Percentiles rank a stretch among this genome's conserved stretches.
These are phyloP conservation scores for Paracentrotus lividus DNA, from an alignment of 53 echinoderm and acorn worm genomes.

Conservation along the genomic window DNA sequence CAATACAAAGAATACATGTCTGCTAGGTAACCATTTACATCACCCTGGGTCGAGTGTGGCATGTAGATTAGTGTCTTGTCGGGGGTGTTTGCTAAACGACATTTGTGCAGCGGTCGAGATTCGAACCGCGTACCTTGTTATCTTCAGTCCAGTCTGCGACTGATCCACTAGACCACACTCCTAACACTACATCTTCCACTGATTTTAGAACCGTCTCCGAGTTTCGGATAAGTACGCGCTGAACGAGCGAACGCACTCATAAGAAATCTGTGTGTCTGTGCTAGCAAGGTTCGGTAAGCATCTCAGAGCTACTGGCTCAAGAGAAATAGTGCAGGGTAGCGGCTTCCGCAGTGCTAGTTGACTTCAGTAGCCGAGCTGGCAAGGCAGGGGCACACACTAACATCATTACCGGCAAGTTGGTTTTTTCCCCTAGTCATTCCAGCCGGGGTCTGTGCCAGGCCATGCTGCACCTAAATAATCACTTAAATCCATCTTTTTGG, in stretches of 20 bases:
- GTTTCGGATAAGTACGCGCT: background rate
- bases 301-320: background rate
- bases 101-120: too few species aligned
- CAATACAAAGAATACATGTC: too few species aligned
- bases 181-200: too few species aligned
- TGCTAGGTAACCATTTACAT: too few species aligned
- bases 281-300: background rate
- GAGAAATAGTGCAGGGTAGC: background rate
- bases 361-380: conserved; percentile 10
- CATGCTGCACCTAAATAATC: conserved; percentile 12
- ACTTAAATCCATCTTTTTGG: background rate
- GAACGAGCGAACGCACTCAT: background rate
- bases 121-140: too few species aligned
- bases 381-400: conserved; percentile 13
- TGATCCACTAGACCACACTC: too few species aligned
- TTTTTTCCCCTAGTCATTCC: conserved; percentile 20
- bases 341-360: background rate
- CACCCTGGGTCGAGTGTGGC: too few species aligned
- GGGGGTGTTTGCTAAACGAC: too few species aligned
- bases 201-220: too few species aligned
- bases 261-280: background rate
- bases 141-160: too few species aligned
- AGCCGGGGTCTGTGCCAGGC: conserved; percentile 20
- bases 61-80: too few species aligned
- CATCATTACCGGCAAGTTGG: background rate